Conservation (phyloP, 2,888 invertebrate genomes). For the Itoplectis maculator region DNA sequence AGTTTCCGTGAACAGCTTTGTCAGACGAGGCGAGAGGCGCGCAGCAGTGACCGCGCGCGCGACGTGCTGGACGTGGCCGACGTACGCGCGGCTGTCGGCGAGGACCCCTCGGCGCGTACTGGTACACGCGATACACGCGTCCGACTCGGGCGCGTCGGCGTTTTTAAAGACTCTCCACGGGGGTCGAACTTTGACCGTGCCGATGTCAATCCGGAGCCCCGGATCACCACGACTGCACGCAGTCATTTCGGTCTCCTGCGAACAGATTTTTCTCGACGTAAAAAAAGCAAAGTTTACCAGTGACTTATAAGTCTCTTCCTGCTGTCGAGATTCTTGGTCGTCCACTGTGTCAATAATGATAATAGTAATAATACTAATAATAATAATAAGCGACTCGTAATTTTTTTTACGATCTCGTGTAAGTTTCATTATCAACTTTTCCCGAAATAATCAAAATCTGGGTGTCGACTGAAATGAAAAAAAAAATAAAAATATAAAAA, state of each 20-base stretch:
- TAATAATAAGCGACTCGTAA: slow-evolving; percentile 17
- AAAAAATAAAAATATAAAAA: neutral
- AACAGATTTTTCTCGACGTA: slow-evolving; percentile 42
- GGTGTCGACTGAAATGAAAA: neutral
- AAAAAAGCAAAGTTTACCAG: slow-evolving; percentile 13
- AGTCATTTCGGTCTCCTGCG: slow-evolving; percentile 51
- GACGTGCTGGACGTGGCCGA: slow-evolving; percentile 66
- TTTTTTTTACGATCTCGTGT: slow-evolving; percentile 19
- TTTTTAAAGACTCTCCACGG: slow-evolving; percentile 77
- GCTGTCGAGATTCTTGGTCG: neutral
- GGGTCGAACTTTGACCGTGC: slow-evolving; percentile 78
- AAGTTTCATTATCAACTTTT: neutral
- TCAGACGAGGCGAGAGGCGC: slow-evolving; percentile 62
- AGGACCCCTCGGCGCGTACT: slow-evolving; percentile 26
- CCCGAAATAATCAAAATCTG: neutral
- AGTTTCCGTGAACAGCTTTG: slow-evolving; percentile 77
- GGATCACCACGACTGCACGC: slow-evolving; percentile 44
- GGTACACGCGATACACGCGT: slow-evolving; percentile 15
- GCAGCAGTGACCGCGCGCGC: slow-evolving; percentile 54
- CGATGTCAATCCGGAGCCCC: slow-evolving; percentile 78
- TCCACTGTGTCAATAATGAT: neutral
- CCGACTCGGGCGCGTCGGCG: slow-evolving; percentile 73
- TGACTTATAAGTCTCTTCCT: slow-evolving; percentile 8
- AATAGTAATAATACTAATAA: slow-evolving; percentile 5
- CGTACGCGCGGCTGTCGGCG: slow-evolving; percentile 67